Evolutionary conservation across 2,797 vertebrate species (phyloP).

Genomic region (Silurus lanzhouensis): DNA sequence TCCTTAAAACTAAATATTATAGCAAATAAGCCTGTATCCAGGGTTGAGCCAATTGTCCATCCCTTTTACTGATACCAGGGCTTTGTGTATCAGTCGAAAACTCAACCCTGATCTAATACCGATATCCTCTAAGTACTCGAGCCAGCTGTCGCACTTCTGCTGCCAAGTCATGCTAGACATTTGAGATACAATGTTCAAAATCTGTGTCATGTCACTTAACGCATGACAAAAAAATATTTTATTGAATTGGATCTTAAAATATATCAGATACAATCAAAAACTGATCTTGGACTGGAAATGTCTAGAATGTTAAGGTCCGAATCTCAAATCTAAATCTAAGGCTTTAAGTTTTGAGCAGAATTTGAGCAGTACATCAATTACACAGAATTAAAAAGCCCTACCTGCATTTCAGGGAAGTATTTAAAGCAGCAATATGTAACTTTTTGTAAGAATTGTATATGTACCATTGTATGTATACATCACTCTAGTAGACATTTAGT

Average conservation of each 20-base stretch:
- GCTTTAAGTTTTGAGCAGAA: background rate
- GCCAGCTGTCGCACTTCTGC: background rate
- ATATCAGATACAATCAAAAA: background rate
- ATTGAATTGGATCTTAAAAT: background rate
- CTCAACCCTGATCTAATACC: background rate
- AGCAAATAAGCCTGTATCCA: background rate
- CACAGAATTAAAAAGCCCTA: background rate
- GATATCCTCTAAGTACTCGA: background rate
- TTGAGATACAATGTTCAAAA: constrained; percentile 3
- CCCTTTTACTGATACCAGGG: background rate
- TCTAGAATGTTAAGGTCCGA: no score
- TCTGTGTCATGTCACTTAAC: background rate
- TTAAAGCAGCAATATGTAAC: background rate
- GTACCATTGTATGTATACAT: background rate
- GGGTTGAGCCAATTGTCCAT: background rate
- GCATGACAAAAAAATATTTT: background rate
- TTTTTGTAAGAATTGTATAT: background rate
- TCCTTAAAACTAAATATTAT: background rate
- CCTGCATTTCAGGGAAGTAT: background rate
- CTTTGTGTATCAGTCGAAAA: background rate
- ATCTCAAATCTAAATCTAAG: no score
- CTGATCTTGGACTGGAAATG: background rate
- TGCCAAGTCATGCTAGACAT: background rate
- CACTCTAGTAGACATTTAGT: background rate
- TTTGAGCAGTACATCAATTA: background rate